These are phyloP conservation scores for Malurus splendens DNA, from an alignment of 2,797 vertebrate species.

Conservation along the genomic window DNA sequence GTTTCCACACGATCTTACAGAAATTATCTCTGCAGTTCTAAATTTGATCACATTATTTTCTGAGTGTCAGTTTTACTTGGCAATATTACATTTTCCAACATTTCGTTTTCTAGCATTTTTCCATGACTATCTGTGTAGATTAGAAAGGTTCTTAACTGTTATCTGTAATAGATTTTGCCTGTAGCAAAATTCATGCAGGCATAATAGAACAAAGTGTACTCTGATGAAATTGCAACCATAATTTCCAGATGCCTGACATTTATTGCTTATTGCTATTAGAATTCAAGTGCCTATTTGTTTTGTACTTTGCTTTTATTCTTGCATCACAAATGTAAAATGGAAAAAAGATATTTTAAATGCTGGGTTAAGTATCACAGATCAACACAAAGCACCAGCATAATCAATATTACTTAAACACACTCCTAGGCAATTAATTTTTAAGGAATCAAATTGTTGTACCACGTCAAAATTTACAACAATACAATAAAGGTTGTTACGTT, in stretches of 20 bases:
- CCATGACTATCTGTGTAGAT: slow-evolving; percentile 77
- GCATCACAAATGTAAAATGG: slow-evolving; percentile 80
- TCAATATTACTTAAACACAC: slow-evolving; percentile 81
- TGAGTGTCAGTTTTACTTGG: slow-evolving; percentile 68
- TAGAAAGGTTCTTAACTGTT: slow-evolving; percentile 82
- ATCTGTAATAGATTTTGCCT: slow-evolving; percentile 85
- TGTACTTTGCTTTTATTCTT: slow-evolving; percentile 80
- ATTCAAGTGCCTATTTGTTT: slow-evolving; percentile 86
- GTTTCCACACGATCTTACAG: slow-evolving; percentile 47
- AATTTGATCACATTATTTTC: slow-evolving; percentile 67
- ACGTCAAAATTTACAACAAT: slow-evolving; percentile 76
- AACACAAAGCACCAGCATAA: slow-evolving; percentile 64
- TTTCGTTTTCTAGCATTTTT: slow-evolving; percentile 71
- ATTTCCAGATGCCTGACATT: slow-evolving; percentile 83
- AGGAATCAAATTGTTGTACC: slow-evolving; percentile 72
- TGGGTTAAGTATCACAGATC: slow-evolving; percentile 78
- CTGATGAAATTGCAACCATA: slow-evolving; percentile 83
- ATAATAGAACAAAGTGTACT: slow-evolving; percentile 83
- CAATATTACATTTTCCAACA: slow-evolving; percentile 75
- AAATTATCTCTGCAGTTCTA: slow-evolving; percentile 66
- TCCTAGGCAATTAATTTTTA: slow-evolving; percentile 81
- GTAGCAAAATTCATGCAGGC: slow-evolving; percentile 81
- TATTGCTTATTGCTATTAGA: slow-evolving; percentile 84
- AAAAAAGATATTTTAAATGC: slow-evolving; percentile 80
- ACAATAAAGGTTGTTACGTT: slow-evolving; percentile 66